These are phyloP conservation scores for Luidia sarsii DNA, from an alignment of 53 echinoderm and acorn worm genomes.

Conservation along the genomic window DNA sequence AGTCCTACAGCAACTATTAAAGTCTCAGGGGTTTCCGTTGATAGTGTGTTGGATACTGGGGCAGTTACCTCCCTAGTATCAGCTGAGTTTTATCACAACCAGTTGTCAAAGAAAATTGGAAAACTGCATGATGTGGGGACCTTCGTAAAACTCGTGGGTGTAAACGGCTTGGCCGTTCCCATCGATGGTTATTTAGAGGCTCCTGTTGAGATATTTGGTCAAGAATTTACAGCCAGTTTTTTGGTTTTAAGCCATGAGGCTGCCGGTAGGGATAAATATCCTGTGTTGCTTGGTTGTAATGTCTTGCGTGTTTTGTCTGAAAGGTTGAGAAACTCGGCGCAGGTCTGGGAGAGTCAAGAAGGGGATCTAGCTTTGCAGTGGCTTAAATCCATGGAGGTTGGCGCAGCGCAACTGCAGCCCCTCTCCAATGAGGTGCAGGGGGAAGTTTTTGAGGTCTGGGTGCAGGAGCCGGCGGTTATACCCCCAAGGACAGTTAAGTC, in stretches of 20 bases:
- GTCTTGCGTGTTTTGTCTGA: not conserved
- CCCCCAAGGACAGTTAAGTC: not conserved
- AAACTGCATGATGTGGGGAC: not conserved
- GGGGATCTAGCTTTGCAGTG: not conserved
- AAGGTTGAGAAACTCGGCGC: too few relatives aligned
- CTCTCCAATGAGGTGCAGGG: not conserved
- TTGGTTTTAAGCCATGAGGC: not conserved
- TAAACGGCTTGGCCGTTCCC: not conserved
- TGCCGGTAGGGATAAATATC: not conserved
- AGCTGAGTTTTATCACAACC: not conserved
- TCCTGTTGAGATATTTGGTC: not conserved
- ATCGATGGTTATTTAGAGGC: not conserved
- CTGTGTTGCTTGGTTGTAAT: not conserved
- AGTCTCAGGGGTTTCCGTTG: not conserved
- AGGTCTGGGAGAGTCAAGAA: not conserved
- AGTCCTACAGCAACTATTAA: not conserved
- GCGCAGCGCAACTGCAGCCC: too few relatives aligned
- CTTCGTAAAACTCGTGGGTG: not conserved
- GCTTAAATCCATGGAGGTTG: not conserved
- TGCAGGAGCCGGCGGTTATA: not conserved
- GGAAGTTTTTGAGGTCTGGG: not conserved
- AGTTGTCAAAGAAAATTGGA: not conserved
- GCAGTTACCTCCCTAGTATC: constrained; percentile 4
- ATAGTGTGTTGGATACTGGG: not conserved
- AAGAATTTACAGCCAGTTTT: not conserved